phyloP scores from a whole-genome alignment of 2,888 invertebrate genomes.

The Litoditis marina region DNA sequence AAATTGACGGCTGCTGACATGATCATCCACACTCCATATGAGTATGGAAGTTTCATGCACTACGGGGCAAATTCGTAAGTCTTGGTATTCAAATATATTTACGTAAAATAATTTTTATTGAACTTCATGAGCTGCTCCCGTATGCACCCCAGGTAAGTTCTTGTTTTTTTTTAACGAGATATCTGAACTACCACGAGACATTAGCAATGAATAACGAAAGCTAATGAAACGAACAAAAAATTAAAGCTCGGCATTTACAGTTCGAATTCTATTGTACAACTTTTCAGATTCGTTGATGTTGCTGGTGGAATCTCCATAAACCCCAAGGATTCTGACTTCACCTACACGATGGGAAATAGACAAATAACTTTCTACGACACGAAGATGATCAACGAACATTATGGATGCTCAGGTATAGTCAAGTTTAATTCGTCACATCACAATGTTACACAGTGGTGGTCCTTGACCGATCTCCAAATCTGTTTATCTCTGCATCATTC shows the following conservation, averaged over 20 bases:
- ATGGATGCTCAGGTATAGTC: slow-evolving; percentile 42
- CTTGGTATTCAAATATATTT: neutral
- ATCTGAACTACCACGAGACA: too few relatives aligned
- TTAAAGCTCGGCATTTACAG: neutral
- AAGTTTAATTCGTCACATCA: too few relatives aligned
- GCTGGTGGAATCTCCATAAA: slow-evolving; percentile 25
- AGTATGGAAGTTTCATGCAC: slow-evolving; percentile 37
- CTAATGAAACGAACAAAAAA: too few relatives aligned
- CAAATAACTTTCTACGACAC: slow-evolving; percentile 47
- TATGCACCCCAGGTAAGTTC: too few relatives aligned
- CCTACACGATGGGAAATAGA: slow-evolving; percentile 40
- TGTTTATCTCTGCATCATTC: too few relatives aligned
- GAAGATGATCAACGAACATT: slow-evolving; percentile 53
- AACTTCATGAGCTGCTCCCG: neutral
- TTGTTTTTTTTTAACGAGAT: too few relatives aligned
- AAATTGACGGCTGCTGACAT: slow-evolving; percentile 12
- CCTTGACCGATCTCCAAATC: neutral
- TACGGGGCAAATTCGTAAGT: slow-evolving; percentile 21
- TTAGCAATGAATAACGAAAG: too few relatives aligned
- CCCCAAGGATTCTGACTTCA: slow-evolving; percentile 36
- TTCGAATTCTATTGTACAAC: too few relatives aligned
- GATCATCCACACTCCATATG: slow-evolving; percentile 22
- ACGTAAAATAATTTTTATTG: neutral
- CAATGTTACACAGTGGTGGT: too few relatives aligned
- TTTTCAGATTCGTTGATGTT: slow-evolving; percentile 13